These are phyloP conservation scores for Eumacrocentrus americanus DNA, from an alignment of 2,888 invertebrate genomes.

Conservation along the genomic window DNA sequence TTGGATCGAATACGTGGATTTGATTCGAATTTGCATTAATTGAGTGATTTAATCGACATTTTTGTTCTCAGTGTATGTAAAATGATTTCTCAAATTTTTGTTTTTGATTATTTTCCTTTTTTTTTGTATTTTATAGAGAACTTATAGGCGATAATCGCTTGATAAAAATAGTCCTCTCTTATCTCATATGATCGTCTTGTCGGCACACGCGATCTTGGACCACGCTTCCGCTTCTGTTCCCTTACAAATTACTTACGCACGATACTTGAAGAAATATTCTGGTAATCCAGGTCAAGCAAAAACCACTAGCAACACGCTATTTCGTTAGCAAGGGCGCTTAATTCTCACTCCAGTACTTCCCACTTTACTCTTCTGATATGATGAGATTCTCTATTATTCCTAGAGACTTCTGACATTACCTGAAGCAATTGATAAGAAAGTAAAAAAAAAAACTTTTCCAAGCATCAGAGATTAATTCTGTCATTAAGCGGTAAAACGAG, in stretches of 20 bases:
- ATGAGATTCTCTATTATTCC: too few species aligned
- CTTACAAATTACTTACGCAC: constrained; percentile 3
- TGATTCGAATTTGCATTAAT: neutral
- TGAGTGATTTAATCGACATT: neutral
- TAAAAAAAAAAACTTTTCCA: too few species aligned
- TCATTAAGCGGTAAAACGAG: too few species aligned
- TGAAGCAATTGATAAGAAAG: too few species aligned
- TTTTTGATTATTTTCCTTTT: neutral
- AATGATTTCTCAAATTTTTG: too few species aligned
- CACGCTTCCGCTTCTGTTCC: neutral
- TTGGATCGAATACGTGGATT: too few species aligned
- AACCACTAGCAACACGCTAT: neutral
- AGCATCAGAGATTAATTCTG: too few species aligned
- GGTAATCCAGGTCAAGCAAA: neutral
- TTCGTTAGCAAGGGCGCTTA: neutral
- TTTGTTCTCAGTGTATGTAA: too few species aligned
- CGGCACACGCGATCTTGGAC: constrained; percentile 6
- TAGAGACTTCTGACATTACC: too few species aligned
- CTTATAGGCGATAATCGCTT: neutral
- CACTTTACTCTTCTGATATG: too few species aligned
- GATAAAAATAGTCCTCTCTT: constrained; percentile 7
- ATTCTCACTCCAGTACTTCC: too few species aligned
- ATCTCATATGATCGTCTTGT: constrained; percentile 3
- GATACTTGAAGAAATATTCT: too few species aligned
- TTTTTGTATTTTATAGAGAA: constrained; percentile 1